Conservation (phyloP, 2,888 invertebrate species). For the Pterostichus niger region DNA sequence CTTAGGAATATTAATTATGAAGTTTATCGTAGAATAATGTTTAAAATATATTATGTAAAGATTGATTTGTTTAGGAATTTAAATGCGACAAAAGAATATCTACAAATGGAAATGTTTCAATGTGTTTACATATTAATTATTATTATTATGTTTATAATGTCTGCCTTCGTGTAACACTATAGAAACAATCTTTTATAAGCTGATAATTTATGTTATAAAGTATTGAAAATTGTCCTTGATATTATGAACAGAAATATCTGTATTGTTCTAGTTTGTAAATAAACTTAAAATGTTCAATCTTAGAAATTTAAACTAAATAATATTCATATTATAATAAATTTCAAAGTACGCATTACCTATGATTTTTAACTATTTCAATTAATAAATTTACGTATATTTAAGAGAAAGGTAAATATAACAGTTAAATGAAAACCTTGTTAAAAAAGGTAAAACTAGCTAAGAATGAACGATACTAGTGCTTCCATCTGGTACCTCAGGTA, state of each 20-base stretch:
- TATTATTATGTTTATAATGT: not conserved
- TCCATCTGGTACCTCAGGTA: not conserved
- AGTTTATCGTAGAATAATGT: not conserved
- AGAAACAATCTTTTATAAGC: too few relatives aligned
- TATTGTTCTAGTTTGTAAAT: too few relatives aligned
- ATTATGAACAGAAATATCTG: not conserved
- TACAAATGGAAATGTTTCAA: not conserved
- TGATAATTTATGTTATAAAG: too few relatives aligned
- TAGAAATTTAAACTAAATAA: too few relatives aligned
- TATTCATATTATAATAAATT: too few relatives aligned
- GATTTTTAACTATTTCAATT: too few relatives aligned
- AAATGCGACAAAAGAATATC: not conserved
- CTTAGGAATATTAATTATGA: not conserved
- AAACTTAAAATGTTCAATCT: too few relatives aligned
- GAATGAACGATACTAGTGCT: not conserved
- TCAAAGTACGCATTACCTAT: too few relatives aligned
- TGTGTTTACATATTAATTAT: not conserved
- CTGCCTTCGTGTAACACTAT: not conserved
- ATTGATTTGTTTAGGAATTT: slow-evolving; percentile 10
- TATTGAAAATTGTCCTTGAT: slow-evolving; percentile 6
- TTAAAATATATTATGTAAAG: slow-evolving; percentile 23
- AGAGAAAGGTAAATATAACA: too few relatives aligned
- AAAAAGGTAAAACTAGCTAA: not conserved
- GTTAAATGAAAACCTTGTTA: too few relatives aligned
- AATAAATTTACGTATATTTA: too few relatives aligned